Base-by-base conservation (phyloP, 2,888 invertebrate genomes). In the Heteromurus nitidus region DNA sequence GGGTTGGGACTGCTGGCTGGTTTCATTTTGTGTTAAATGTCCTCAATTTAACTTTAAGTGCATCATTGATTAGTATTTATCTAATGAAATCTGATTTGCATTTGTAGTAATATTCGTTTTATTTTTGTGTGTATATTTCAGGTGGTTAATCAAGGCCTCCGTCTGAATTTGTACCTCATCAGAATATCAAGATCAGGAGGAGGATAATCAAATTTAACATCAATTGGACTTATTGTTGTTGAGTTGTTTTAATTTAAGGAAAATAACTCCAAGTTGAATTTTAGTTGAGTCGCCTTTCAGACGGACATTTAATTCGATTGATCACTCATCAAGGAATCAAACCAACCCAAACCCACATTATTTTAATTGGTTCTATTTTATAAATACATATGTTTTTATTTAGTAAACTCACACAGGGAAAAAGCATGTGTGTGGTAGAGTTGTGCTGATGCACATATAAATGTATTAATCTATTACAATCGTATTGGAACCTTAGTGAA, bases 141-240 rank as follows among this genome's bases (percentile, higher is more conserved):
- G 81, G 84, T 84, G 84, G 75, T 82, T 84, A 84, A 84, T 84
- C 84, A 79, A 79, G 84, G 84, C 84, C 82, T 84, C 84, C 81
- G 83, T 83, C 83, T 83, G 84, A 84, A 84, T 84, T 82, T 82
- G 84, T 76, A 75, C 82, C 82, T 82, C 67, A 77, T 83, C 83
- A 73, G 82, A 84, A 60, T 47, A 84, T 82, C 79, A 79, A 79
- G 82, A 84, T 79, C 82, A 79, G 72, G 82, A 75, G 70, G 82
- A 72, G 58, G 28, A 60, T 72, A 70, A 77, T 31, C n/a, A 18
- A 58, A 64, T n/a, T 67, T 67, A 18, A 67, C 55, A 73, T 79
- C 60, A 79, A 73, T 73, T 79, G 82, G 77, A 77, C 68, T 79
- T 62, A 65, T 80, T 76, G 75, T 70, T 47, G 72, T 69, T 68